Evolutionary conservation across 1,140 invertebrate species (phyloP), one percentile per base, ranked within the genome.

Genomic region (Steinernema khuongi): DNA sequence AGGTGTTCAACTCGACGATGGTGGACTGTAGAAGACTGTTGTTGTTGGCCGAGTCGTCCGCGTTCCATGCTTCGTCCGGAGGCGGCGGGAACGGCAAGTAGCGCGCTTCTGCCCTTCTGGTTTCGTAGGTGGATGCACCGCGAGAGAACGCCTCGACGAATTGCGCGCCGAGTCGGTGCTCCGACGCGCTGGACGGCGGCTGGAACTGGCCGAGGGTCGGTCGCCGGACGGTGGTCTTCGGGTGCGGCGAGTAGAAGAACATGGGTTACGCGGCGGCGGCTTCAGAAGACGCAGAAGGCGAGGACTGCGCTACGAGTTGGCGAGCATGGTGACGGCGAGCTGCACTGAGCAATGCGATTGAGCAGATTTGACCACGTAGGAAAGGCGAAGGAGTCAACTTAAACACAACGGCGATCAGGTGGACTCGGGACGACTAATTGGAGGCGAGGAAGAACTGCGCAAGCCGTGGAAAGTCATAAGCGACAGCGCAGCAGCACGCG

Each of bases 231-330:
- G 74, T 66, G 31, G 36, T 28, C 33, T 72, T 76, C 1, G 74
- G 68, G 33, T 79, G 70, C 2, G 79, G 79, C 19, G 78, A 80
- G 70, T 80, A 80, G 74, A 80, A 80, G 68, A 80, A 80, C 74
- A 79, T 80, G 18, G 70, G 17, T 22, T 50, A 30, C 22, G 60
- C 18, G 18, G 31, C 19, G 28, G 26, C 28, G 30, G 43, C 33
- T 30, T 71, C n/a, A 70, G 60, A 60, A 69, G 67, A 43, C 22
- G 76, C 17, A 68, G 28, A 33, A 43, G 26, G 31, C 31, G 19
- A 31, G 68, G 32, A 33, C 60, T 31, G 67, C 26, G 33, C 26
- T 31, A 32, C 43, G 68, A 32, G 22, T 22, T 60, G 44, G 29
- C 73, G 71, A 32, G 31, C 31, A 60, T 79, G 22, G n/a, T 31